phyloP scores from a whole-genome alignment of 1,140 invertebrate species.

The Thalassaphorura encarpata region DNA sequence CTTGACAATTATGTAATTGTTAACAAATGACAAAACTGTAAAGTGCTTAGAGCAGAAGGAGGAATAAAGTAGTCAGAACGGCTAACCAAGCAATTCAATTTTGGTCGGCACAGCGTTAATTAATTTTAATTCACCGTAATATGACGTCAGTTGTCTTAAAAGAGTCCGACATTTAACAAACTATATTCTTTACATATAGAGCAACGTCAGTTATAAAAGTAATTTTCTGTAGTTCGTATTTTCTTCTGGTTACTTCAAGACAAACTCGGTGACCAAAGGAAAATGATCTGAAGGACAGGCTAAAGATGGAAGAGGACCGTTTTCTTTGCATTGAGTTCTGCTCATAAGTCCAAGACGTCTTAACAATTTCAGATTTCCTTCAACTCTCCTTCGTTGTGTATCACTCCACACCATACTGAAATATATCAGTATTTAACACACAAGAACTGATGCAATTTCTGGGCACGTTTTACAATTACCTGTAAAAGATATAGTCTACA shows the following conservation, averaged over 20 bases:
- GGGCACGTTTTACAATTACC: slow-evolving; percentile 38
- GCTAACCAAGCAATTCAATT: too few species aligned
- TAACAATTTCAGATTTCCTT: slow-evolving; percentile 45
- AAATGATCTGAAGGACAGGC: slow-evolving; percentile 66
- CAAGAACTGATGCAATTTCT: not conserved
- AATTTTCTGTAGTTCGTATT: not conserved
- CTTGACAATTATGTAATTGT: too few species aligned
- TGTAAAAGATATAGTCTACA: slow-evolving; percentile 72
- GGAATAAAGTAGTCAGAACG: too few species aligned
- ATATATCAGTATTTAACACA: slow-evolving; percentile 8
- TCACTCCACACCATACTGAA: slow-evolving; percentile 24
- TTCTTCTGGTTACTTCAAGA: slow-evolving; percentile 26
- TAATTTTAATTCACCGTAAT: not conserved
- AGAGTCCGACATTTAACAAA: not conserved
- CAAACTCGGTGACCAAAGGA: slow-evolving; percentile 53
- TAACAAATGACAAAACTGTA: too few species aligned
- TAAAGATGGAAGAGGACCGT: slow-evolving; percentile 60
- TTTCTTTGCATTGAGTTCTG: slow-evolving; percentile 44
- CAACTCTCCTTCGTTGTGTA: slow-evolving; percentile 13
- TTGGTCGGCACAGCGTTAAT: not conserved
- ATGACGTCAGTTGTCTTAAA: not conserved
- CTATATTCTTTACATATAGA: not conserved
- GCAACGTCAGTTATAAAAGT: not conserved
- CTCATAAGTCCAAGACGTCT: slow-evolving; percentile 54
- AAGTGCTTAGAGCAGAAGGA: too few species aligned